Evolutionary conservation across 92 coral and sea anemone species (phyloP), one percentile per base, ranked within the genome.

Genomic region (Isaurus tuberculatus): DNA sequence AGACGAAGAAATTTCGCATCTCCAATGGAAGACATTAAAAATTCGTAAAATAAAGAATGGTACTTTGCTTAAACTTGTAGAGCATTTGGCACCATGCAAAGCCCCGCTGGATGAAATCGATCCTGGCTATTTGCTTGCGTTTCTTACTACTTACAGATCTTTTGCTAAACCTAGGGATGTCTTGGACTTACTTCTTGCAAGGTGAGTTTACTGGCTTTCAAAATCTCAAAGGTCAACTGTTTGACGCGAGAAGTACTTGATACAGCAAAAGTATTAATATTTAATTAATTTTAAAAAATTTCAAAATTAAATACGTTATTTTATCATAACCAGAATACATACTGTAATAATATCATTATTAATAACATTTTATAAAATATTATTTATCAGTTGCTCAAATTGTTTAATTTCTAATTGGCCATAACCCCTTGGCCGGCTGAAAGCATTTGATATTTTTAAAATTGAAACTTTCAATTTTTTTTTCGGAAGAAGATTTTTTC

Each of bases 11-110:
- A 87, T 94, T 30, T 97, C 99, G 9, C 91, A 94, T 72, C 89
- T 97, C 44, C 97, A 90, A 69, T 97, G 99, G 99, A 91, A 97
- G 72, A 97, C 98, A 2, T 69, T 82, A 51, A 84, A 90, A 22
- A 85, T 91, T 0, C 85, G 97, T 36, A 97, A 89, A 80, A 92
- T 97, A 44, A 97, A 94, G 81, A 95, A 94, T 79, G 99, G 99
- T 10, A 88, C 99, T 19, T 79, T 97, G 61, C 90, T 70, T n/a
- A 94, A 94, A 70, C 91, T 97, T 64, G 93, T 97, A 9, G 94
- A 94, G 70, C 94, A 92, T 58, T 83, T 97, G 49, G 88, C 89
- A 1, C 97, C 98, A 0, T 31, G 80, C 17, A 85, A 88, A 65
- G 92, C 86, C 19, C 23, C 85, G 6, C 80, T 85, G 25, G 99